A percentile compares a stretch with the other conserved stretches of the same genome.
Evolutionary conservation across 2,888 invertebrate species (phyloP).

Genomic region (Eurois occulta): DNA sequence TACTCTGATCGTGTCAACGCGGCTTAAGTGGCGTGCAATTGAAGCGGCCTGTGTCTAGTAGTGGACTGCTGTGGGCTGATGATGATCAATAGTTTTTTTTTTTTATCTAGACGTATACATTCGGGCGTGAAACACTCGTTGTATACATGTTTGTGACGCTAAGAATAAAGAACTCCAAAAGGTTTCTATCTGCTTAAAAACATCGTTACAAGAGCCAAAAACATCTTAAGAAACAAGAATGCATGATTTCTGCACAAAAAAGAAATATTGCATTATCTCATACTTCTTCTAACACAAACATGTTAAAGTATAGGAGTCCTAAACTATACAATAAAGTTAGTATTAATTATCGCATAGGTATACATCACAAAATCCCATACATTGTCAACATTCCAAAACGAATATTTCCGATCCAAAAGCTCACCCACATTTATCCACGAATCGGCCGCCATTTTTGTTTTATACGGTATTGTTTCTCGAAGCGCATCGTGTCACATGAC

Average conservation of each 20-base stretch:
- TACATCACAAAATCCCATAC: background rate
- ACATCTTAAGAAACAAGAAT: background rate
- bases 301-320: background rate
- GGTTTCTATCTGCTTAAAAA: background rate
- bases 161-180: background rate
- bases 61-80: background rate
- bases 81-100: too few species aligned
- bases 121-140: too few species aligned
- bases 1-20: too few species aligned
- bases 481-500: constrained; percentile 26
- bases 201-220: background rate
- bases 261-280: background rate
- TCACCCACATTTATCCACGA: constrained; percentile 13
- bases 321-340: background rate
- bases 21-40: too few species aligned
- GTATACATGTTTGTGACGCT: background rate
- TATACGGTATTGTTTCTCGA: constrained; percentile 31
- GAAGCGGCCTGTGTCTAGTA: too few species aligned
- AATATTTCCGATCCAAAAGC: constrained; percentile 16
- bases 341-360: background rate
- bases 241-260: background rate
- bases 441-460: constrained; percentile 28
- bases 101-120: too few species aligned
- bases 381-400: constrained; percentile 9
- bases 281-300: background rate